A percentile compares a stretch with the other conserved stretches of the same genome.
These are phyloP conservation scores for Cataglyphis cursor DNA, from an alignment of 2,888 invertebrate species.

Conservation along the genomic window DNA sequence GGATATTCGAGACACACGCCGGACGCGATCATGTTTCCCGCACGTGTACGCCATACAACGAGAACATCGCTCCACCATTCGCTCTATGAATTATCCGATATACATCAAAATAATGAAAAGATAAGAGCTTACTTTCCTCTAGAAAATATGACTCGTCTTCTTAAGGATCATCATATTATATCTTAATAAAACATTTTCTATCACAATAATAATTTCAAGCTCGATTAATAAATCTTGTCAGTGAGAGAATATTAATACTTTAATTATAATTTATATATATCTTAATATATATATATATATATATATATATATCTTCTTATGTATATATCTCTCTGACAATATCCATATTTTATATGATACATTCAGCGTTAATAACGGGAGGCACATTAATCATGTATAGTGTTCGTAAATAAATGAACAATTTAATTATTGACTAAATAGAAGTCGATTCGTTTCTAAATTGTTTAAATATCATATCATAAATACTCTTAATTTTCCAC, in stretches of 20 bases:
- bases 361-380: background rate
- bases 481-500: background rate
- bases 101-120: constrained; percentile 29
- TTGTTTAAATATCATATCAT: background rate
- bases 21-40: constrained; percentile 69
- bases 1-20: constrained; percentile 64
- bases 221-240: background rate
- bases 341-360: background rate
- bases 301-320: background rate
- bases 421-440: background rate
- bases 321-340: background rate
- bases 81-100: constrained; percentile 23
- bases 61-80: constrained; percentile 3
- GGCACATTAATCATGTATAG: background rate
- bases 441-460: background rate
- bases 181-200: background rate
- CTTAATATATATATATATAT: background rate
- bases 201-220: background rate
- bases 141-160: background rate
- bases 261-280: background rate
- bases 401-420: background rate
- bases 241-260: background rate
- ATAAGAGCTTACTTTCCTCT: constrained; percentile 4
- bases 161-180: background rate
- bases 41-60: constrained; percentile 72